phyloP scores from a whole-genome alignment of 2,888 invertebrate species.

The Yponomeuta sedellus region DNA sequence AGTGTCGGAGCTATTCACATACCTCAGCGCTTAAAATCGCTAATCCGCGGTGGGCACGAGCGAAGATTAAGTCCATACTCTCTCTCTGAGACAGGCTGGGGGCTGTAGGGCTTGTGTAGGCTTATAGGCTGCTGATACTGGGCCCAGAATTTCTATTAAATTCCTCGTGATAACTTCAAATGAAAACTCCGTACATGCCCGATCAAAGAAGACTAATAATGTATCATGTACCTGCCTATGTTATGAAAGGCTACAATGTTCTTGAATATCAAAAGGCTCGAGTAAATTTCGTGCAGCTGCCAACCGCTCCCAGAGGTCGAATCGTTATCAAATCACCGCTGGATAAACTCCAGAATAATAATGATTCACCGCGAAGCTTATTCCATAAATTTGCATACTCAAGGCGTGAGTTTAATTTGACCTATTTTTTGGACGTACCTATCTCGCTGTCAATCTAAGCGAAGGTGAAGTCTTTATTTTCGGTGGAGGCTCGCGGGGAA shows the following conservation, averaged over 20 bases:
- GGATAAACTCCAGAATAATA: conserved; percentile 23
- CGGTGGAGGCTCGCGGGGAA: background rate
- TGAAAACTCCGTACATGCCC: no score
- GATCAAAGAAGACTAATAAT: background rate
- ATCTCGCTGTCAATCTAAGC: background rate
- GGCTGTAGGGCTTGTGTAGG: no score
- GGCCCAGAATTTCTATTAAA: no score
- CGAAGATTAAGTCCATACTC: no score
- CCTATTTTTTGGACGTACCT: conserved; percentile 8
- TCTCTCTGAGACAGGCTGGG: no score
- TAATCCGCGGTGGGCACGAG: no score
- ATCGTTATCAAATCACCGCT: conserved; percentile 21
- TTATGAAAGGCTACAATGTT: background rate
- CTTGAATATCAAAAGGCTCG: conserved; percentile 9
- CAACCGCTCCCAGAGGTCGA: conserved; percentile 14
- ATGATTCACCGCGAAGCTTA: conserved; percentile 16
- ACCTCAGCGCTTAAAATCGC: no score
- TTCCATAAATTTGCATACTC: conserved; percentile 20
- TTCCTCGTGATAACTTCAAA: no score
- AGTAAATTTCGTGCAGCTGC: conserved; percentile 16
- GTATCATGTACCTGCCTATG: background rate
- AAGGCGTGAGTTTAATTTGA: background rate
- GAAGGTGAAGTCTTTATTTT: background rate
- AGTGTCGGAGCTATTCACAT: no score
- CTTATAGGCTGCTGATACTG: no score